Evolutionary conservation across 2,888 invertebrate genomes (phyloP).

Genomic region (Zygogramma bicolorata): DNA sequence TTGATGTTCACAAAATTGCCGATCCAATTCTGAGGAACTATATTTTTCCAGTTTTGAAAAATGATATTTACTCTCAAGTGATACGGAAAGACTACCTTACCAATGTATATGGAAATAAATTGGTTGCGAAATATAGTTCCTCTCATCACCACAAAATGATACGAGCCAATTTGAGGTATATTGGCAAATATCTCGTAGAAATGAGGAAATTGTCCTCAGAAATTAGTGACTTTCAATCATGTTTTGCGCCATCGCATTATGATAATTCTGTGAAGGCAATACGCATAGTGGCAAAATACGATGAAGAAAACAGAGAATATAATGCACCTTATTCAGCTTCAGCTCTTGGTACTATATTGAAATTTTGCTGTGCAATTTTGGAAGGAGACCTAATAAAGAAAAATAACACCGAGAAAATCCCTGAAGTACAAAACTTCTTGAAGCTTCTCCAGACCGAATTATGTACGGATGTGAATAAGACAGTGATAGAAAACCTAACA

Average conservation of each 20-base stretch:
- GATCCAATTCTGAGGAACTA: conserved; percentile 9
- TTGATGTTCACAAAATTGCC: conserved; percentile 9
- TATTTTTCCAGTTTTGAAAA: conserved; percentile 8
- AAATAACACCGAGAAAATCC: not conserved
- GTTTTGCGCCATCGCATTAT: conserved; percentile 8
- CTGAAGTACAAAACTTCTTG: conserved; percentile 9
- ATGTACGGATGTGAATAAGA: conserved; percentile 19
- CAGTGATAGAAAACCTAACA: conserved; percentile 16
- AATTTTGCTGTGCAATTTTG: conserved; percentile 21
- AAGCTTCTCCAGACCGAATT: conserved; percentile 23
- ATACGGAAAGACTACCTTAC: conserved; percentile 3
- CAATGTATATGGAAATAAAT: conserved; percentile 11
- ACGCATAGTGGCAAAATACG: conserved; percentile 13
- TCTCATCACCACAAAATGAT: conserved; percentile 19
- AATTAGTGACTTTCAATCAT: conserved; percentile 9
- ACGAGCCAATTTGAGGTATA: conserved; percentile 9
- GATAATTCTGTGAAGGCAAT: conserved; percentile 18
- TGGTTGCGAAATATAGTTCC: conserved; percentile 13
- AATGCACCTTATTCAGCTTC: conserved; percentile 16
- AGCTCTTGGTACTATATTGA: conserved; percentile 17
- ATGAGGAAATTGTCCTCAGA: conserved; percentile 10
- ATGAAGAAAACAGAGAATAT: conserved; percentile 12
- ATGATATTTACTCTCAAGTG: conserved; percentile 3
- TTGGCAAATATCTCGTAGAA: conserved; percentile 20
- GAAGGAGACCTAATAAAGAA: conserved; percentile 22